phyloP scores from a whole-genome alignment of 2,888 invertebrate species.

The Willowsia nigromaculata region DNA sequence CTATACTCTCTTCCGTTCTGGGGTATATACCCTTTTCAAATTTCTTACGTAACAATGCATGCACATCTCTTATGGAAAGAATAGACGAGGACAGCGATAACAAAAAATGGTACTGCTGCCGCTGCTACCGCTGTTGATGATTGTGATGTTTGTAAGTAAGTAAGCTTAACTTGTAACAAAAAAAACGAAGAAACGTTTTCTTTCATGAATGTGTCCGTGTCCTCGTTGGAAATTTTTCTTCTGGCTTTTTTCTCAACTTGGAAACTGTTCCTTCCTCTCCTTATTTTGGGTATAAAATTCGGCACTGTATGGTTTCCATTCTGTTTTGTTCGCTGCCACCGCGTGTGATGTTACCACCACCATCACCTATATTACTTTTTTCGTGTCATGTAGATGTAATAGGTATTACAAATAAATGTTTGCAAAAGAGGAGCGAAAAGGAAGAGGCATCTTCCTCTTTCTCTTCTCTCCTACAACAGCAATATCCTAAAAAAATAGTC shows the following conservation, averaged over 20 bases:
- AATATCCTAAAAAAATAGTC: neutral
- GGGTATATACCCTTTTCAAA: neutral
- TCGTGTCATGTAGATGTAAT: neutral
- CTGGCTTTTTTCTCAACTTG: neutral
- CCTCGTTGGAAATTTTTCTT: neutral
- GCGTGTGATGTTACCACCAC: neutral
- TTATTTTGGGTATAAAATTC: constrained; percentile 2
- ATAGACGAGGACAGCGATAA: neutral
- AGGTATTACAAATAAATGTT: neutral
- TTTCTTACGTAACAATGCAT: neutral
- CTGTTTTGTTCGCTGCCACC: neutral
- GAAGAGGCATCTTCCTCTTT: neutral
- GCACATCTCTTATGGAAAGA: neutral
- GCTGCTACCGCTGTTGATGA: neutral
- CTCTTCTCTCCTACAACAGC: neutral
- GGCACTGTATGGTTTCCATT: neutral
- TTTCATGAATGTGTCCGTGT: constrained; percentile 28
- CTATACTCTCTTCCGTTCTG: neutral
- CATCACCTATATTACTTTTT: neutral
- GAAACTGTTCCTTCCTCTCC: neutral
- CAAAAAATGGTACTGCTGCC: neutral
- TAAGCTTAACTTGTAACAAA: constrained; percentile 28
- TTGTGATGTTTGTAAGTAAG: constrained; percentile 3
- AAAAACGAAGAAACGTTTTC: neutral
- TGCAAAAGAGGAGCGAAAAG: neutral